phyloP scores from a whole-genome alignment of 2,113 vertebrate species.

The Tetraodon nigroviridis region DNA sequence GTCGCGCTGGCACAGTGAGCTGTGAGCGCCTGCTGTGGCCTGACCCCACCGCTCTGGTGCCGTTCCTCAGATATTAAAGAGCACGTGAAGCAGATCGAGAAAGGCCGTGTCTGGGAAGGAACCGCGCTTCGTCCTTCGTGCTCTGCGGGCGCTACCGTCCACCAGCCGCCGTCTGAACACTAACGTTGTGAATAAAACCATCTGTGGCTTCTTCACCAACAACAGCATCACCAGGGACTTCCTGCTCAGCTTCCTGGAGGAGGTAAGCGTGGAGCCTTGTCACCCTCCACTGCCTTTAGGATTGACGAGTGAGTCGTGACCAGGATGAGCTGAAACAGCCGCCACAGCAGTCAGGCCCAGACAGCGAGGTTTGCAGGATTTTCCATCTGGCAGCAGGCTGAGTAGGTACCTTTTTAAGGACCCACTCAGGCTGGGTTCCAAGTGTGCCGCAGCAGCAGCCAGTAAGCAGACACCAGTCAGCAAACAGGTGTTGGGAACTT shows the following conservation, averaged over 20 bases:
- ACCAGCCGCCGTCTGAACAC: conserved; percentile 92
- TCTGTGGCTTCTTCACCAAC: conserved; percentile 90
- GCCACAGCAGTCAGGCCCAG: neutral
- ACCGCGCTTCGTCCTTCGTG: conserved; percentile 89
- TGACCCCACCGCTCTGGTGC: neutral
- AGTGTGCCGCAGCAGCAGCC: too few species aligned
- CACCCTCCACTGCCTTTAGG: neutral
- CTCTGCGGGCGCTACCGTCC: conserved; percentile 87
- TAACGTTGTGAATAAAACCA: conserved; percentile 89
- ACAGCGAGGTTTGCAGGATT: too few species aligned
- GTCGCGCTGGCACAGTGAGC: too few species aligned
- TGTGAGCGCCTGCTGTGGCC: too few species aligned
- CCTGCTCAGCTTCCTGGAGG: conserved; percentile 87
- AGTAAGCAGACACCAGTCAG: too few species aligned
- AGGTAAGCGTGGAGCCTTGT: conserved; percentile 67
- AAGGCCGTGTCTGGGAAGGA: conserved; percentile 95
- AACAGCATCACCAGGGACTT: conserved; percentile 82
- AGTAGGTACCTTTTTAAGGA: too few species aligned
- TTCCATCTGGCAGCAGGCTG: too few species aligned
- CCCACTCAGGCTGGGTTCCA: too few species aligned
- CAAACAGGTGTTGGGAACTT: too few species aligned
- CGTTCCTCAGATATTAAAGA: conserved; percentile 85
- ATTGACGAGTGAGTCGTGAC: too few species aligned
- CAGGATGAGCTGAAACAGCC: too few species aligned
- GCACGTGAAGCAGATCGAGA: conserved; percentile 96